phyloP scores from a whole-genome alignment of 1,140 invertebrate species.

The Drosophila navojoa region DNA sequence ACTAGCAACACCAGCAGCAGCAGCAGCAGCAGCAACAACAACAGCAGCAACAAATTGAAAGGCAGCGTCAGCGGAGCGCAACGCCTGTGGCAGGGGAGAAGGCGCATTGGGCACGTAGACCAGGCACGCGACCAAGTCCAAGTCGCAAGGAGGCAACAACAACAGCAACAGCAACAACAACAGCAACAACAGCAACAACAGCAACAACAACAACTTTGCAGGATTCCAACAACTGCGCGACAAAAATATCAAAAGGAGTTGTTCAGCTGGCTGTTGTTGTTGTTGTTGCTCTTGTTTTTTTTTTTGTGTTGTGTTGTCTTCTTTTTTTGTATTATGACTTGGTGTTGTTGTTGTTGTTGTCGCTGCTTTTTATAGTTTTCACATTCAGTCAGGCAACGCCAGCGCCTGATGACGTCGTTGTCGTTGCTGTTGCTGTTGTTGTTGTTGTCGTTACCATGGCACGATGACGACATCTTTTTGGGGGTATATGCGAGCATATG shows the following conservation, averaged over 20 bases:
- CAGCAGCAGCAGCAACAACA: constrained; percentile 5
- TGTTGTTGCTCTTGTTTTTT: neutral
- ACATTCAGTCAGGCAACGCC: constrained; percentile 47
- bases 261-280: neutral
- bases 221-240: constrained; percentile 44
- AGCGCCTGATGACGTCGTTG: constrained; percentile 60
- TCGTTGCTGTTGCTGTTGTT: constrained; percentile 36
- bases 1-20: constrained; percentile 11
- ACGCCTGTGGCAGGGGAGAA: constrained; percentile 28
- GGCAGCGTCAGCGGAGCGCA: constrained; percentile 48
- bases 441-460: constrained; percentile 60
- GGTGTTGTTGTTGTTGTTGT: constrained; percentile 8
- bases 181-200: neutral
- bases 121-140: constrained; percentile 68
- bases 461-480: constrained; percentile 78
- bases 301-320: constrained; percentile 16
- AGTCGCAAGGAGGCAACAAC: constrained; percentile 32
- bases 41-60: constrained; percentile 16
- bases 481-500: constrained; percentile 44
- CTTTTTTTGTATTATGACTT: constrained; percentile 1
- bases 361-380: constrained; percentile 51
- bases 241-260: constrained; percentile 56
- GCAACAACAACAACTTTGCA: neutral
- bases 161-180: constrained; percentile 7
- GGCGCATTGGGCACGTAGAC: constrained; percentile 28